These are phyloP conservation scores for Heliconius hortense DNA, from an alignment of 2,888 invertebrate species.

Conservation along the genomic window DNA sequence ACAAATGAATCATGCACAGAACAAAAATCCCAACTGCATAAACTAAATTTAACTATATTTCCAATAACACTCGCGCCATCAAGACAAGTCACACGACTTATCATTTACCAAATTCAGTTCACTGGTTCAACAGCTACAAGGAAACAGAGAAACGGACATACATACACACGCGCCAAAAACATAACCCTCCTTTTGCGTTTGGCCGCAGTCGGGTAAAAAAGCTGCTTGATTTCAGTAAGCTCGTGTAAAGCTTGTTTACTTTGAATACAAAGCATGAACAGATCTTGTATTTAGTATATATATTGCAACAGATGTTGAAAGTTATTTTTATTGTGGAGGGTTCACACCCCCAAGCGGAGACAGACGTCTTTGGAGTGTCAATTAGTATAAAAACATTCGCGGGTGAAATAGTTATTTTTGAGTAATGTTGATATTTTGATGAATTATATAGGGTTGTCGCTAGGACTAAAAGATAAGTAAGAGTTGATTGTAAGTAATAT, in stretches of 20 bases:
- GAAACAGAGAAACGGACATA: too few species aligned
- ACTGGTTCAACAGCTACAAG: too few species aligned
- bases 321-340: slow-evolving; percentile 56
- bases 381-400: slow-evolving; percentile 46
- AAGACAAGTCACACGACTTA: too few species aligned
- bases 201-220: background rate
- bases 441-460: slow-evolving; percentile 23
- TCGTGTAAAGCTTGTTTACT: background rate
- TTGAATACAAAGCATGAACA: slow-evolving; percentile 19
- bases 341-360: slow-evolving; percentile 28
- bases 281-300: slow-evolving; percentile 25
- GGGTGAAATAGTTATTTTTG: slow-evolving; percentile 34
- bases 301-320: slow-evolving; percentile 68
- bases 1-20: too few species aligned
- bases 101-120: too few species aligned
- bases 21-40: too few species aligned
- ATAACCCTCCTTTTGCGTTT: too few species aligned
- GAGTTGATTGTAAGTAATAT: too few species aligned
- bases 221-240: background rate
- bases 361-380: slow-evolving; percentile 51
- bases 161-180: too few species aligned
- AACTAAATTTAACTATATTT: too few species aligned
- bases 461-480: background rate
- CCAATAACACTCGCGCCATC: too few species aligned
- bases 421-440: slow-evolving; percentile 32